phyloP scores from a whole-genome alignment of 2,888 invertebrate genomes.

The Camptogramma bilineatum region DNA sequence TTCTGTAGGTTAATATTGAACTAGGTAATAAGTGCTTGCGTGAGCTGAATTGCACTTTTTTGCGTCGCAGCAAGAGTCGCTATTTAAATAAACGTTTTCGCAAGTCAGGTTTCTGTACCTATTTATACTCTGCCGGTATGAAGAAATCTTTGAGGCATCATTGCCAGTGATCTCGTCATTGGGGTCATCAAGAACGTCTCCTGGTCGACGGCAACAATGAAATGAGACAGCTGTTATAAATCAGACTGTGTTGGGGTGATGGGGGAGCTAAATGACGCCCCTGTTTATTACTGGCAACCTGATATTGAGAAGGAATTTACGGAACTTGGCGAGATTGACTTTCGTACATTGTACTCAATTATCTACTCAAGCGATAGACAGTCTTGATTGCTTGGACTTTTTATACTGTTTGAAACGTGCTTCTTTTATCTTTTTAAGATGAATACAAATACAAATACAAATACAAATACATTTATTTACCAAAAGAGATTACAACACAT shows the following conservation, averaged over 20 bases:
- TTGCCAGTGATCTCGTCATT: too few species aligned
- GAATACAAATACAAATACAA: too few species aligned
- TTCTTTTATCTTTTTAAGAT: neutral
- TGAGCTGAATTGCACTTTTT: too few species aligned
- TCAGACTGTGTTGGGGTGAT: constrained; percentile 15
- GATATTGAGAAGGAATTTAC: constrained; percentile 36
- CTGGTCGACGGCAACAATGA: neutral
- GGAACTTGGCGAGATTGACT: constrained; percentile 12
- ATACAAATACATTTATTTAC: too few species aligned
- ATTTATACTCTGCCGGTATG: too few species aligned
- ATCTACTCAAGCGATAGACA: neutral
- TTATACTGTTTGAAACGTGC: neutral
- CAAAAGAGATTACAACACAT: too few species aligned
- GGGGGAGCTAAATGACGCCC: constrained; percentile 36
- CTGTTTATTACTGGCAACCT: constrained; percentile 42
- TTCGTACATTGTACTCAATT: constrained; percentile 4
- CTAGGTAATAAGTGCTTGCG: too few species aligned
- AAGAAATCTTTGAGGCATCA: neutral
- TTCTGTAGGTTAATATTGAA: too few species aligned
- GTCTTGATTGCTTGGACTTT: neutral
- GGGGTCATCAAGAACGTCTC: too few species aligned
- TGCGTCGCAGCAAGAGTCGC: too few species aligned
- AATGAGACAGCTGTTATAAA: constrained; percentile 3
- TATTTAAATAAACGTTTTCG: too few species aligned
- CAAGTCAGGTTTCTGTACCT: too few species aligned